Evolutionary conservation across 2,797 vertebrate species (phyloP).

Genomic region (Linurgus olivaceus): DNA sequence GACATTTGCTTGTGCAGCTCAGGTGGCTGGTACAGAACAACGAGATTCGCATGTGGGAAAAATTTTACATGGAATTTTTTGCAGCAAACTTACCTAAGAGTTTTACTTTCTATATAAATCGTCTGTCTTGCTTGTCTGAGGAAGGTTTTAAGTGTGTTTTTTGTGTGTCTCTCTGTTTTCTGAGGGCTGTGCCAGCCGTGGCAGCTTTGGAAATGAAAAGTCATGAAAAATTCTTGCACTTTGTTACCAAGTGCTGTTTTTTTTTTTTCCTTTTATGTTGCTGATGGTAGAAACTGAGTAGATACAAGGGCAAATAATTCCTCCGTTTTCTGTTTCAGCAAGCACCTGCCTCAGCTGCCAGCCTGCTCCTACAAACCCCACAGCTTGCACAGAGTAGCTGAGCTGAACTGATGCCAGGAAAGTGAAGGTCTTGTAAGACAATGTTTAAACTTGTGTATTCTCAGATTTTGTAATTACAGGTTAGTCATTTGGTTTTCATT

Average conservation of each 20-base stretch:
- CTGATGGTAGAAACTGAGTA: background rate
- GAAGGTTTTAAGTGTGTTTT: background rate
- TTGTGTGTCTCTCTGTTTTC: background rate
- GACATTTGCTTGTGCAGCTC: background rate
- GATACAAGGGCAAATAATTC: background rate
- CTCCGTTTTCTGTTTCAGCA: background rate
- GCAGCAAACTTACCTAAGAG: background rate
- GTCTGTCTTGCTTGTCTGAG: background rate
- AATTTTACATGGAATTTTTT: background rate
- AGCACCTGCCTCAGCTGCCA: background rate
- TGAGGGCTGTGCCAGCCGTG: accelerated
- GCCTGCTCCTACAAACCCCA: background rate
- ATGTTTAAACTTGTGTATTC: background rate
- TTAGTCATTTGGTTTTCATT: background rate
- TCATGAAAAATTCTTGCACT: background rate
- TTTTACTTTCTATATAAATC: background rate
- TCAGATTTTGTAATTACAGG: background rate
- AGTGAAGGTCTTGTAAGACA: background rate
- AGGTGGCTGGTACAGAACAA: background rate
- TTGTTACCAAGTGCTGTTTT: background rate
- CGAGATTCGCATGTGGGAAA: accelerated
- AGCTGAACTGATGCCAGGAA: background rate
- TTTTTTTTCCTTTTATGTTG: accelerated
- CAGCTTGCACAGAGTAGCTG: background rate
- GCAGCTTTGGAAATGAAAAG: background rate